A percentile compares a stretch with the other conserved stretches of the same genome.
These are phyloP conservation scores for Rhagonycha fulva DNA, from an alignment of 2,888 invertebrate species.

Conservation along the genomic window DNA sequence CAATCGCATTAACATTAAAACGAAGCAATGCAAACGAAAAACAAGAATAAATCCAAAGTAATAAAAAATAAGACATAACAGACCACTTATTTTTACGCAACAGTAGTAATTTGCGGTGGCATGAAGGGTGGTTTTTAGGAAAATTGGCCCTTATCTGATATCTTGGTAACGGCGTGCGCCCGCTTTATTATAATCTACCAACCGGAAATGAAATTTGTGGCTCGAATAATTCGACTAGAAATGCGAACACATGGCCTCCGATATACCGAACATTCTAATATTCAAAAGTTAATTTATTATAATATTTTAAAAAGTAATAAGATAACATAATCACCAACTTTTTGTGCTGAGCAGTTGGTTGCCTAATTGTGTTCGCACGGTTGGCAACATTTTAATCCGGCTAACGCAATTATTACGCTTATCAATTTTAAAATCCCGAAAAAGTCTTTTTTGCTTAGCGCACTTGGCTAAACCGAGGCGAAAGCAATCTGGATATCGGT, in stretches of 20 bases:
- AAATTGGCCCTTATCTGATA: conserved; percentile 32
- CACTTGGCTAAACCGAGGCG: not conserved
- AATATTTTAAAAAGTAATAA: conserved; percentile 13
- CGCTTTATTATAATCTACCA: conserved; percentile 36
- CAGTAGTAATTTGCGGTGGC: conserved; percentile 27
- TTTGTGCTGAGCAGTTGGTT: not conserved
- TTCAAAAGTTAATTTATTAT: conserved; percentile 25
- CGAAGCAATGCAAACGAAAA: conserved; percentile 11
- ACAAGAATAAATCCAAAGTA: conserved; percentile 24
- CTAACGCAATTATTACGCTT: not conserved
- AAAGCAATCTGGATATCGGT: not conserved
- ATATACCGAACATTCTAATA: conserved; percentile 29
- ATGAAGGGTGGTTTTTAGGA: conserved; percentile 24
- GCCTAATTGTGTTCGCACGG: not conserved
- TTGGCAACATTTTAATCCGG: not conserved
- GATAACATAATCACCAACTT: not conserved
- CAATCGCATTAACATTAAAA: not conserved
- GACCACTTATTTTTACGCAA: conserved; percentile 31
- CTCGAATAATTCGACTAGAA: conserved; percentile 37
- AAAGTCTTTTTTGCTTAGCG: not conserved
- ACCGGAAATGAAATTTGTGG: conserved; percentile 38
- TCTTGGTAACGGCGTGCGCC: conserved; percentile 29
- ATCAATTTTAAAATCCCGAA: not conserved
- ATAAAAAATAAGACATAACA: conserved; percentile 31
- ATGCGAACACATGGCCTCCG: conserved; percentile 37